Conservation (phyloP, 2,888 invertebrate genomes). For the Abrostola tripartita region DNA sequence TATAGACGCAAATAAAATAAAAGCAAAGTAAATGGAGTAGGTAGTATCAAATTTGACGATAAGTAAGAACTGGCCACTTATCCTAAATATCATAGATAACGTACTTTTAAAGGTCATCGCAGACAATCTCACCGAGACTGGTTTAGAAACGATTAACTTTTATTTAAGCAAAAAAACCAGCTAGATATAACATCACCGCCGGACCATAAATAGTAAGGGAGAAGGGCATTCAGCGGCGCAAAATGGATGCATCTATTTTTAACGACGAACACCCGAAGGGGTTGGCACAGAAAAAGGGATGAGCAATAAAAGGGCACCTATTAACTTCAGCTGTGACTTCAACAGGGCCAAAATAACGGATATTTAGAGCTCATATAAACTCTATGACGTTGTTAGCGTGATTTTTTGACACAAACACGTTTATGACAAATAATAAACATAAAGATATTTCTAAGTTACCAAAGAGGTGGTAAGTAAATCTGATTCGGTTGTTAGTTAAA, state of each 20-base stretch:
- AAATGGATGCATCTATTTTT: slow-evolving; percentile 34
- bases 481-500: not conserved
- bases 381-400: too few species aligned
- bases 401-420: too few species aligned
- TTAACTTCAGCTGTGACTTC: not conserved
- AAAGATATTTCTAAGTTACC: too few species aligned
- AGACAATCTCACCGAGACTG: not conserved
- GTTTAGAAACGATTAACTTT: slow-evolving; percentile 23
- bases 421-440: too few species aligned
- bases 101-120: too few species aligned
- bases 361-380: not conserved
- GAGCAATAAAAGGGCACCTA: not conserved
- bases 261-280: slow-evolving; percentile 11
- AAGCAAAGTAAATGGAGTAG: too few species aligned
- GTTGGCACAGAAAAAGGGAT: not conserved
- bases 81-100: too few species aligned
- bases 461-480: too few species aligned
- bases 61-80: too few species aligned
- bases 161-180: slow-evolving; percentile 25
- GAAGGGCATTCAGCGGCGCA: slow-evolving; percentile 16
- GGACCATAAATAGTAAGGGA: slow-evolving; percentile 5
- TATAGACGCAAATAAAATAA: too few species aligned
- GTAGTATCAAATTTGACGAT: too few species aligned
- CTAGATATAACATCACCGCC: slow-evolving; percentile 19
- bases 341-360: not conserved